Evolutionary conservation across 2,888 invertebrate genomes (phyloP).

Genomic region (Serripes groenlandicus): DNA sequence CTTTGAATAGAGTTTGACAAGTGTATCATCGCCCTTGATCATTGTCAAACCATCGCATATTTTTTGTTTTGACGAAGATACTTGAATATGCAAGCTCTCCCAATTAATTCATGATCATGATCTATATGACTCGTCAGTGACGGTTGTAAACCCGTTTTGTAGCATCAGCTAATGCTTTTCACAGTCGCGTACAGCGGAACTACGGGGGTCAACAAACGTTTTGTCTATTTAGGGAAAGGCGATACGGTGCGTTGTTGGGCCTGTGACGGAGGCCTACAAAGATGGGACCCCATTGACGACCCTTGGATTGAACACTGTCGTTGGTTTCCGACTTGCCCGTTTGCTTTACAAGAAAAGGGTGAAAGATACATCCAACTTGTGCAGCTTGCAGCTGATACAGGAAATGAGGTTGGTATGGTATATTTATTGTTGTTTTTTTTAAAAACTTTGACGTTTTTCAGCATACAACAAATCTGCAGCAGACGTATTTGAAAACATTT

Average conservation of each 20-base stretch:
- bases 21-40: too few relatives aligned
- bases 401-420: neutral
- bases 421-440: neutral
- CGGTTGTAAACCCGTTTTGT: neutral
- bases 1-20: too few relatives aligned
- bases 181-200: neutral
- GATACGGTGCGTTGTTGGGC: constrained; percentile 41
- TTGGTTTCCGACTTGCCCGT: constrained; percentile 43
- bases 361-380: constrained; percentile 28
- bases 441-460: neutral
- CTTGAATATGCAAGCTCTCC: neutral
- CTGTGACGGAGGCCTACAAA: constrained; percentile 36
- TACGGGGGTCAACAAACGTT: too few relatives aligned
- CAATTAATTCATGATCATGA: neutral
- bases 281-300: constrained; percentile 37
- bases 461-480: neutral
- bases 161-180: neutral
- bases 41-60: neutral
- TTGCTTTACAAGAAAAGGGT: constrained; percentile 22
- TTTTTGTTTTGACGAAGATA: neutral
- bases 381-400: neutral
- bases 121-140: neutral
- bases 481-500: neutral
- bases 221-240: constrained; percentile 8
- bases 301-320: constrained; percentile 50